These are phyloP conservation scores for Smithornis capensis DNA, from an alignment of 2,113 vertebrate genomes.

Conservation along the genomic window DNA sequence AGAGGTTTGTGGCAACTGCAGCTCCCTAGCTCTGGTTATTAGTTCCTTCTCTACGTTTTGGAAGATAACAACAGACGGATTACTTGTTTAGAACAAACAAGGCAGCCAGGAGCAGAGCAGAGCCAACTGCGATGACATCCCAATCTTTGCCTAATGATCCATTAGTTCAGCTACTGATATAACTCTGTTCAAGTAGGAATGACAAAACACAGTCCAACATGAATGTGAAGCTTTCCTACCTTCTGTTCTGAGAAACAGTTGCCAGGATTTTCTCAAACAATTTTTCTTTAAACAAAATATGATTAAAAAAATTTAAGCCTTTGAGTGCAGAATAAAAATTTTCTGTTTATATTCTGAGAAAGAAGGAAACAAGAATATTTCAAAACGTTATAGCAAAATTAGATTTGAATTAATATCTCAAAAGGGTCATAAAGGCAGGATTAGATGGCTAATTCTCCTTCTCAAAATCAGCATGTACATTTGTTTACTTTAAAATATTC, in stretches of 20 bases:
- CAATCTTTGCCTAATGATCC: neutral
- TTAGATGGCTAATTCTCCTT: neutral
- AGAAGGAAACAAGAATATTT: neutral
- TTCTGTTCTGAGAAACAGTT: neutral
- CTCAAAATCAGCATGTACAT: neutral
- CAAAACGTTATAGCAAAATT: neutral
- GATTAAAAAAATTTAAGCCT: neutral
- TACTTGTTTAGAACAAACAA: constrained; percentile 28
- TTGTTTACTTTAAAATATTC: neutral
- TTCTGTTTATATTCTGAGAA: neutral
- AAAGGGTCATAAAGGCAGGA: neutral
- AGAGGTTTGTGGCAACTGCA: neutral
- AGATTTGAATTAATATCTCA: neutral
- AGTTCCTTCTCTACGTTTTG: constrained; percentile 15
- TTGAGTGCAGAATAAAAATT: neutral
- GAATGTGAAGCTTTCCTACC: neutral
- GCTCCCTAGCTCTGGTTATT: neutral
- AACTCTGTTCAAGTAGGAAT: neutral
- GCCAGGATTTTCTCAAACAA: neutral
- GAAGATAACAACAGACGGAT: constrained; percentile 48
- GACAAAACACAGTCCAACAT: neutral
- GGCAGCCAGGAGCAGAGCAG: neutral
- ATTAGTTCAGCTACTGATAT: constrained; percentile 19
- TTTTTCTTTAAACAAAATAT: neutral
- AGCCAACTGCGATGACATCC: constrained; percentile 7